Base-by-base conservation (phyloP, 2,888 invertebrate species). In the Clostera curtula region DNA sequence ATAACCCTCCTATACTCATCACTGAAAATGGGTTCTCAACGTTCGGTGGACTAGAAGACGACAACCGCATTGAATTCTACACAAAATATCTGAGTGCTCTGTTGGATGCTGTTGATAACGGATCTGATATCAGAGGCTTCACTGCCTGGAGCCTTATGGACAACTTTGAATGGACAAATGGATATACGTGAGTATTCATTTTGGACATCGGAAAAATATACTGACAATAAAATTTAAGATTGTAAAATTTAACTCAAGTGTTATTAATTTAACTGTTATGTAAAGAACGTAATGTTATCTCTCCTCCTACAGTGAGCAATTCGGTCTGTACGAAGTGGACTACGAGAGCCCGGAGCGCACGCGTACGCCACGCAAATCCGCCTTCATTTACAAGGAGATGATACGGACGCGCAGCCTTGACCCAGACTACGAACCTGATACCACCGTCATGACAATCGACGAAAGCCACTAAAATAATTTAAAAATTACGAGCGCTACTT, bases 321-420 rank as follows among this genome's bases (percentile, higher is more conserved):
- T 54, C 18, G 91, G 92, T 7, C 40, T 92, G 3, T 88, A 88
- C 47, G 72, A 85, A 25, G 88, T 91, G 2, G 85, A 92, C 60
- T 89, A 88, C 57, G 61, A 67, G 9, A 85, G 84, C 43, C 77
- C 86, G 0, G 60, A 70, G 6, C 85, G 87, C 43, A 74, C 85
- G 8, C 83, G 91, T 47, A 86, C 80, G 3, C 83, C 88, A 0
- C 90, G 90, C 60, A 70, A 72, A 21, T 91, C 91, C 3, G 85
- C 84, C 1, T 43, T 61, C 27, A 77, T 84, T 46, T 86, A 75
- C 50, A 80, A 75, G 44, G 59, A 79, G 12, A 64, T 88, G 20
- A 63, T 86, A 27, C 61, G 69, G 34, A 69, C 67, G 4, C 71
- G 61, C 29, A 24, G 40, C 2, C 43, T 64, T 30, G 56, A 59